Evolutionary conservation across 2,888 invertebrate genomes (phyloP).

Genomic region (Chirona hameri): DNA sequence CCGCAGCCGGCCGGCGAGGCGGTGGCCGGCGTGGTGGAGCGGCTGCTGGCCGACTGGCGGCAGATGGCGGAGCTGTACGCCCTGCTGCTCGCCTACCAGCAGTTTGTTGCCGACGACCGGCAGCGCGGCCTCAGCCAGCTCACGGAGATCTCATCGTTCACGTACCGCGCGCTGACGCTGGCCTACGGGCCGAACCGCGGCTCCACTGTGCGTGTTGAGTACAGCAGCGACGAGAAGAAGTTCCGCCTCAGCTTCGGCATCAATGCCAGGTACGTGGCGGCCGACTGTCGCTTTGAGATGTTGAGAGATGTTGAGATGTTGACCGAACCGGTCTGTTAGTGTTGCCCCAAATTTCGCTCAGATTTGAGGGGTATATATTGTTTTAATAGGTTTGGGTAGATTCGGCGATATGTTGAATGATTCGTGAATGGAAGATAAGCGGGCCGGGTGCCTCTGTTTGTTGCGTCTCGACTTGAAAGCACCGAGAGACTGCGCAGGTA

Average conservation of each 20-base stretch:
- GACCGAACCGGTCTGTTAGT: too few relatives aligned
- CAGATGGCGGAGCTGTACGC: conserved; percentile 86
- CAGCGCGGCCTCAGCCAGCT: conserved; percentile 55
- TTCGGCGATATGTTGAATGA: too few relatives aligned
- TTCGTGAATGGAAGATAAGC: too few relatives aligned
- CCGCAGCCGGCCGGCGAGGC: conserved; percentile 83
- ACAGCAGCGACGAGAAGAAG: conserved; percentile 67
- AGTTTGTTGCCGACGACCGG: conserved; percentile 43
- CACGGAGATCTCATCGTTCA: conserved; percentile 84
- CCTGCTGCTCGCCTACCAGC: conserved; percentile 54
- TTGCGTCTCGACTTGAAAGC: too few relatives aligned
- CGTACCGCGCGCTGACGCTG: conserved; percentile 82
- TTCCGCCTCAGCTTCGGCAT: conserved; percentile 66
- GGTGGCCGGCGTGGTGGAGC: conserved; percentile 73
- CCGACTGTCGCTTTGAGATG: too few relatives aligned
- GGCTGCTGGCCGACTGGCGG: conserved; percentile 85
- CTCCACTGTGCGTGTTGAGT: conserved; percentile 76
- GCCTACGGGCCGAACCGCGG: conserved; percentile 83
- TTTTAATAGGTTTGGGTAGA: too few relatives aligned
- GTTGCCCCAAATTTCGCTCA: too few relatives aligned
- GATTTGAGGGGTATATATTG: too few relatives aligned
- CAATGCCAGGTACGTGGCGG: conserved; percentile 32
- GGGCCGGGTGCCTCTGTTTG: too few relatives aligned
- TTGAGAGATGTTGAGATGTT: too few relatives aligned
- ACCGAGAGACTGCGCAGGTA: too few relatives aligned